Conservation (phyloP, 2,888 invertebrate genomes). For the Chloromyia formosa region DNA sequence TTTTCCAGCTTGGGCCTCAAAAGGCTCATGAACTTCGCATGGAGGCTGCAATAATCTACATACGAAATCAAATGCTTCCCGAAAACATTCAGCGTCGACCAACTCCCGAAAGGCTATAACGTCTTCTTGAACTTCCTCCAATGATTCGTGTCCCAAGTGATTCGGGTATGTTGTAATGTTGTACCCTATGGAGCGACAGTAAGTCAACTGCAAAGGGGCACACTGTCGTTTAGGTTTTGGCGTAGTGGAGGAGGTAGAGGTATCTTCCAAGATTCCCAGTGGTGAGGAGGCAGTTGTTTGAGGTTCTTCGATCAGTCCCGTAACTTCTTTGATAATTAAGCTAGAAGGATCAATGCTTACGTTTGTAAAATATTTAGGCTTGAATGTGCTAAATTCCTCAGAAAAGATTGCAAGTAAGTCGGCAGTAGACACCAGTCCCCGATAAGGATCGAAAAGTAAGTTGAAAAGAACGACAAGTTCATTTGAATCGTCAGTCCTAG, state of each 20-base stretch:
- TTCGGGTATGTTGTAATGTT: constrained; percentile 88
- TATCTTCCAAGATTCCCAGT: constrained; percentile 55
- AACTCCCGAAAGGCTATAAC: constrained; percentile 84
- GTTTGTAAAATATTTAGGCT: constrained; percentile 71
- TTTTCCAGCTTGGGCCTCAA: constrained; percentile 59
- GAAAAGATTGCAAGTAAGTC: constrained; percentile 74
- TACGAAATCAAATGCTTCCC: constrained; percentile 87
- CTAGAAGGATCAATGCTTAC: constrained; percentile 73
- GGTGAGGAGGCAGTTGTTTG: constrained; percentile 61
- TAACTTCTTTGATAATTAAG: constrained; percentile 70
- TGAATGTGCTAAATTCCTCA: constrained; percentile 70
- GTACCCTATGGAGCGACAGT: constrained; percentile 78
- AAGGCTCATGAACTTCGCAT: constrained; percentile 75
- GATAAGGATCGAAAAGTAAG: constrained; percentile 82
- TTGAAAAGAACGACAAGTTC: constrained; percentile 87
- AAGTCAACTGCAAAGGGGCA: constrained; percentile 71
- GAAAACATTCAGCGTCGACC: constrained; percentile 91
- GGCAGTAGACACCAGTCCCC: constrained; percentile 71
- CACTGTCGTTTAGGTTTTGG: constrained; percentile 72
- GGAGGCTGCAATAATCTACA: constrained; percentile 87
- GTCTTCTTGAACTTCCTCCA: constrained; percentile 75
- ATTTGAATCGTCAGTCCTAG: constrained; percentile 71
- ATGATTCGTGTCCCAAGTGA: constrained; percentile 68
- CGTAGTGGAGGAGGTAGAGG: constrained; percentile 63
- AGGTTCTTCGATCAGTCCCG: constrained; percentile 61